These are phyloP conservation scores for Clanis bilineata DNA, from an alignment of 2,888 invertebrate species.

Conservation along the genomic window DNA sequence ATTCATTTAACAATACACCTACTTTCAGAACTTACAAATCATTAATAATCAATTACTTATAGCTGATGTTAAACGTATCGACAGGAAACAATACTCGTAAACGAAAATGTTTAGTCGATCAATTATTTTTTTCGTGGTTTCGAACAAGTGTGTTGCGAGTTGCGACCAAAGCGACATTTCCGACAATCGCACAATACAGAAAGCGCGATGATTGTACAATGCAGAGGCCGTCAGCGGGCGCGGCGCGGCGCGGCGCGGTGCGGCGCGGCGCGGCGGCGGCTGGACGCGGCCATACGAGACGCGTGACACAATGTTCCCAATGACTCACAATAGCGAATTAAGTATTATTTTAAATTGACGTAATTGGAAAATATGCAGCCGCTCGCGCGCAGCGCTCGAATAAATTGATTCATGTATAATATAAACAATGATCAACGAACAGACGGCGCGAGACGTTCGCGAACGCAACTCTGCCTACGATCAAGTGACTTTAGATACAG, in stretches of 20 bases:
- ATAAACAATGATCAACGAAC: conserved; percentile 55
- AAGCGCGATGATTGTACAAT: conserved; percentile 11
- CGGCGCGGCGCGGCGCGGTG: background rate
- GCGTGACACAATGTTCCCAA: conserved; percentile 74
- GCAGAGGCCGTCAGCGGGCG: background rate
- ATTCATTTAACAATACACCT: no score
- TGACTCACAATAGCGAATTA: conserved; percentile 81
- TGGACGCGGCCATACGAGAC: conserved; percentile 38
- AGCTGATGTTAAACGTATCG: no score
- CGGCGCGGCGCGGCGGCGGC: background rate
- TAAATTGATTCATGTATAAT: conserved; percentile 80
- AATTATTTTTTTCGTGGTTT: background rate
- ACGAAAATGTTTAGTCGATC: background rate
- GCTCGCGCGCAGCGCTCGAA: conserved; percentile 68
- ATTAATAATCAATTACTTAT: no score
- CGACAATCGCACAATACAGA: conserved; percentile 30
- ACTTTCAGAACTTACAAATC: no score
- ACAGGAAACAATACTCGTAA: background rate
- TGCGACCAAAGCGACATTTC: conserved; percentile 21
- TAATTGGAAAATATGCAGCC: conserved; percentile 82
- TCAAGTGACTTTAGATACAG: background rate
- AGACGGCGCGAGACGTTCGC: conserved; percentile 23
- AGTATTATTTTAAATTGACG: conserved; percentile 82
- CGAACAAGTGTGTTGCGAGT: background rate
- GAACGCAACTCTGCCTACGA: background rate